Evolutionary conservation across 2,888 invertebrate genomes (phyloP).

Genomic region (Scrobipalpa atriplicella): DNA sequence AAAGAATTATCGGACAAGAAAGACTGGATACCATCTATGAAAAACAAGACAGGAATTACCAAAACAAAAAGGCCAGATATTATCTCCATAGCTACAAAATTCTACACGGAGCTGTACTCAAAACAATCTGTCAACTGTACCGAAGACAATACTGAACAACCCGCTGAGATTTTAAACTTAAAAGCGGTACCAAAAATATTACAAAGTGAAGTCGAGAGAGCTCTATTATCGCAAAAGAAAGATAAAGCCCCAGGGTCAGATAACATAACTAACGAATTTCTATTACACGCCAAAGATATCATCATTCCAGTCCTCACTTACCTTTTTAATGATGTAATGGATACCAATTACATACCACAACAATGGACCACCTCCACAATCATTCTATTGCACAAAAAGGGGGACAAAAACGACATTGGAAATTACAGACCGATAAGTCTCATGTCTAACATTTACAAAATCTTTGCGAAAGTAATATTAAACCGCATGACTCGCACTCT

Average conservation of each 20-base stretch:
- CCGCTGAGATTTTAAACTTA: neutral
- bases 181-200: neutral
- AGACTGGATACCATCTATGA: constrained; percentile 35
- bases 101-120: constrained; percentile 28
- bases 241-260: constrained; percentile 33
- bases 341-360: constrained; percentile 23
- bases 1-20: constrained; percentile 34
- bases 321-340: constrained; percentile 23
- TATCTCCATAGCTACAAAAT: constrained; percentile 30
- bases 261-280: constrained; percentile 29
- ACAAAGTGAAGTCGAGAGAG: constrained; percentile 29
- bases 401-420: constrained; percentile 27
- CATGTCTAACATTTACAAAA: constrained; percentile 38
- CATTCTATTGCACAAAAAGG: constrained; percentile 24
- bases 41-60: constrained; percentile 25
- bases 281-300: constrained; percentile 4
- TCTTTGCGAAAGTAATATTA: constrained; percentile 35
- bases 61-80: constrained; percentile 26
- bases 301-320: neutral
- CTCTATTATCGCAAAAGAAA: constrained; percentile 31
- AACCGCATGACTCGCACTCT: constrained; percentile 33
- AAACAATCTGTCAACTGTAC: neutral
- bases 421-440: constrained; percentile 31
- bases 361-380: constrained; percentile 26
- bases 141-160: neutral